Base-by-base conservation (phyloP, 1,140 invertebrate species). In the Tribolium madens region DNA sequence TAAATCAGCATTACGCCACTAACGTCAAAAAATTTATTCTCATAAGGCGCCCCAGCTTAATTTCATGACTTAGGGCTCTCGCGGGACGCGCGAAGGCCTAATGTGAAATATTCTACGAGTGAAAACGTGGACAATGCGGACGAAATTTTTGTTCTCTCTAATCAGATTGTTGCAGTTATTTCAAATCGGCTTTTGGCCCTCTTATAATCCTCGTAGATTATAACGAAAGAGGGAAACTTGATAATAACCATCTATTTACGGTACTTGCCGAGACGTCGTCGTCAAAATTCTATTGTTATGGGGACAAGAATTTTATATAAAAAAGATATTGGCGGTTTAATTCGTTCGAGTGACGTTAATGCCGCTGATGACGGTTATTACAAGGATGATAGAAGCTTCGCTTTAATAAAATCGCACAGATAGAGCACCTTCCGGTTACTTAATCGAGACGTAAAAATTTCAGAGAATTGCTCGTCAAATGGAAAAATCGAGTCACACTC, bases 381-480 rank as follows among this genome's bases (percentile, higher is more conserved):
- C 57, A 64, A 64, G 57, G 57, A 26, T 64, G 57, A 64, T 64
- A 26, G 57, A 64, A 26, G 57, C 57, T 60, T 13, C 57, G 12
- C 57, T 64, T 33, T 64, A 64, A 64, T 64, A 64, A 64, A 31
- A 33, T 31, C 7, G 57, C 7, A 9, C 13, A n/a, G 26, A 33
- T 12, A 33, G 57, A 50, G 14, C 57, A 13, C 57, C 17, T n/a
- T 26, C 17, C 17, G 52, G 26, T 64, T 64, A n/a, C 57, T 64
- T 64, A 64, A 64, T 64, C 57, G 57, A 33, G 57, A 64, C 14
- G 14, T 64, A 33, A 64, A 33, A 64, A 64, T 64, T 64, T 64
- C 3, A 33, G 14, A 17, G 52, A 57, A 57, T 57, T 10, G 52
- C 52, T 57, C 15, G 15, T 57, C 52, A 21, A 21, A 57, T 57